Base-by-base conservation (phyloP, 2,113 vertebrate species). In the Mobula hypostoma region DNA sequence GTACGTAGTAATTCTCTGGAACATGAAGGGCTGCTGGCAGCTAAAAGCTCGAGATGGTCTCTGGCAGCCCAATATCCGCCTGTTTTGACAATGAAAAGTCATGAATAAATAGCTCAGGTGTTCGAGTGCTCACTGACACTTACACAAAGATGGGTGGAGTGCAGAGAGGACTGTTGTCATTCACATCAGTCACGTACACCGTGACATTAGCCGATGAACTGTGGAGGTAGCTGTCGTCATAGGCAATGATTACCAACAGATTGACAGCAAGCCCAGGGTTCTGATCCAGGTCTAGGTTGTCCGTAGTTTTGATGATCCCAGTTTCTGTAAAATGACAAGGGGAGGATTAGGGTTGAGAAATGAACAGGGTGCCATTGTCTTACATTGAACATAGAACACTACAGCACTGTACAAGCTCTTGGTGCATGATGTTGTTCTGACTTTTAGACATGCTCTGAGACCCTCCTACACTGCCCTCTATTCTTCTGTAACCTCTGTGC, bases 101-200 rank as follows among this genome's bases (percentile, higher is more conserved):
- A 74, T 48, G 24, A 24, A 56, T 9, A 74, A 17, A 74, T 12
- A 48, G 11, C 27, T 9, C 7, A 74, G 32, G 27, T 21, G 40
- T 24, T 48, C 14, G 40, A 63, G 14, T 63, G 29, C 2, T 9
- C 29, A 2, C 4, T 68, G n/a, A 56, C 24, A 80, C 95, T 3
- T 95, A 97, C 97, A 96, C 95, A 0, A 95, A 88, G 83, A 97
- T 94, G 11, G 96, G 96, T 0, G 97, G 97, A 2, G 27, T 27
- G 27, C 97, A 97, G 83, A 32, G 72, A 0, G 96, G 97, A 0
- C 95, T 95, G 94, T 8, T 58, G 7, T 0, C 76, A 94, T 96
- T 96, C 5, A 58, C 95, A 0, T 83, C 14, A 15, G 15, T 94
- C 94, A 97, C 96, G 0, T 95, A 96, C 94, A 98, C 2, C 0